These are phyloP conservation scores for Hesperia comma DNA, from an alignment of 2,888 invertebrate species.

Conservation along the genomic window DNA sequence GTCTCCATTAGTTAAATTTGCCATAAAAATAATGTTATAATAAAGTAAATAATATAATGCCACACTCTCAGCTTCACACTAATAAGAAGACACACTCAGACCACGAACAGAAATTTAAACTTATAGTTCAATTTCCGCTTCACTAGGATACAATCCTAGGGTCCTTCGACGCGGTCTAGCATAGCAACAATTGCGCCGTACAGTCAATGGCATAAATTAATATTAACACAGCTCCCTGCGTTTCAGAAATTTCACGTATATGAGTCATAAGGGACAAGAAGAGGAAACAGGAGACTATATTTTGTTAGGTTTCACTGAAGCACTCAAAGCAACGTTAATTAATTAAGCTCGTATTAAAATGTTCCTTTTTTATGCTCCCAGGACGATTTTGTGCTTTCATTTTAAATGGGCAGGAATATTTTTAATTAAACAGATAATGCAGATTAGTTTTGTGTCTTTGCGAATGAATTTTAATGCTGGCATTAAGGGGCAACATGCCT, in stretches of 20 bases:
- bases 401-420: background rate
- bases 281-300: conserved; percentile 15
- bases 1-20: too few relatives aligned
- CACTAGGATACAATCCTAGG: too few relatives aligned
- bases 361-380: conserved; percentile 17
- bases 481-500: too few relatives aligned
- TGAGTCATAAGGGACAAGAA: conserved; percentile 16
- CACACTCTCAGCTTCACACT: too few relatives aligned
- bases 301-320: conserved; percentile 29
- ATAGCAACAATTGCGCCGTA: too few relatives aligned
- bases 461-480: too few relatives aligned
- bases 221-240: background rate
- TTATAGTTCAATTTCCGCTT: background rate
- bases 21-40: too few relatives aligned
- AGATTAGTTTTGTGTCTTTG: background rate
- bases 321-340: conserved; percentile 19
- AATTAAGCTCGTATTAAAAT: conserved; percentile 25
- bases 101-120: too few relatives aligned
- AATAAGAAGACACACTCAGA: too few relatives aligned
- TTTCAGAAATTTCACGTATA: conserved; percentile 5
- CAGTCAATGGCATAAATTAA: too few relatives aligned
- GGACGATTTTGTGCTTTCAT: background rate
- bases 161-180: too few relatives aligned
- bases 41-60: too few relatives aligned
- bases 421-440: background rate